Evolutionary conservation across 64 coral and sea anemone genomes (phyloP), one percentile per base, ranked within the genome.

Genomic region (Dendronephthya gigantea): DNA sequence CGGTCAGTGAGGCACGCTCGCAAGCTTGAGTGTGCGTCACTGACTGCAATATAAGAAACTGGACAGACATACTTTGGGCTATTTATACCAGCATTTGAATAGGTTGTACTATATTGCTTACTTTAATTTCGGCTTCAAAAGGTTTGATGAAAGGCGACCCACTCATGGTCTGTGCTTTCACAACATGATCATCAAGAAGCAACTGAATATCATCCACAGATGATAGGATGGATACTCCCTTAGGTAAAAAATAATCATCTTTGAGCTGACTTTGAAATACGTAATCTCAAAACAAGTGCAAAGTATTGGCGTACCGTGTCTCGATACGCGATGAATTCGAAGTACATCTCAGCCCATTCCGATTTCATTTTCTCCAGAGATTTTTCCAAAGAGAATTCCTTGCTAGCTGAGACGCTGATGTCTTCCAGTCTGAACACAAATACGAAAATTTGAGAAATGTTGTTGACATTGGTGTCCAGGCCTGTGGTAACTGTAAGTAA

Each of bases 101-200:
- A 52, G 50, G 50, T 52, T 27, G 17, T 7, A 17, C 25, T 19
- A 62, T 5, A 0, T 27, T n/a, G 25, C 84, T 58, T 83, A 97
- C 94, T 90, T 98, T 98, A 41, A 98, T 98, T 14, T 98, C 92
- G 31, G 92, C 90, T 40, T 98, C 95, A 92, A 98, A 98, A 3
- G 95, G 95, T 88, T 98, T 98, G 39, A 98, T 93, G 36, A 93
- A 98, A 9, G 95, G 95, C 25, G 95, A 98, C 10, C 95, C 95
- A 85, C 95, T 93, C 95, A 98, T 98, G 8, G 95, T 98, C 37
- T 98, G 95, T 15, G 95, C 95, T 69, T 98, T 98, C 65, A 98
- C 95, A 28, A 98, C 93, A 82, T 98, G 95, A 86, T 98, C 95
- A 87, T 98, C 95, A 27, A 98, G 66, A 13, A 98, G 68, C 92